Conservation (phyloP, 2,797 vertebrate genomes). For the Aeoliscus strigatus region DNA sequence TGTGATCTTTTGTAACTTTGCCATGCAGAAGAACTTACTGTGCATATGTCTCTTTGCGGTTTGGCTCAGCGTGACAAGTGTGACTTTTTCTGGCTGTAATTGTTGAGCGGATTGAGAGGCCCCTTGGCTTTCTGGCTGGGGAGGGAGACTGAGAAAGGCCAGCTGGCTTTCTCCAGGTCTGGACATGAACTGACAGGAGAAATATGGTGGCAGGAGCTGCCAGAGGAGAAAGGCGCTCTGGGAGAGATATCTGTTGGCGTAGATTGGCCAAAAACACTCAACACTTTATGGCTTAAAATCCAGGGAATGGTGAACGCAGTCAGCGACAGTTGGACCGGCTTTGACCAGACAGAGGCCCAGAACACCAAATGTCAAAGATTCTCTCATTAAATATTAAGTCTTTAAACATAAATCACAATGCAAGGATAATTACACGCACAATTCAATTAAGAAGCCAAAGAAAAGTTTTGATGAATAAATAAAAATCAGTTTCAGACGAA, state of each 20-base stretch:
- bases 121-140: constrained; percentile 59
- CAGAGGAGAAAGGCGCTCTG: constrained; percentile 56
- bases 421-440: no score
- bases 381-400: constrained; percentile 1
- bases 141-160: constrained; percentile 57
- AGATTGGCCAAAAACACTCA: constrained; percentile 44
- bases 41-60: constrained; percentile 47
- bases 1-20: constrained; percentile 30
- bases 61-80: constrained; percentile 44
- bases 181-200: constrained; percentile 62
- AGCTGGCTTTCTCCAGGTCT: constrained; percentile 66
- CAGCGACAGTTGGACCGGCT: constrained; percentile 11
- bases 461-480: no score
- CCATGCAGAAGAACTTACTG: constrained; percentile 49
- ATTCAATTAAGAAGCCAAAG: no score
- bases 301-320: constrained; percentile 14
- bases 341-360: background rate
- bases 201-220: constrained; percentile 65
- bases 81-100: constrained; percentile 50
- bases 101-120: constrained; percentile 47
- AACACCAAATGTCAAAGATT: constrained; percentile 10
- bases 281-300: constrained; percentile 31
- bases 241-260: constrained; percentile 49
- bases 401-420: no score
- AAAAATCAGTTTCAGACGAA: no score